phyloP scores from a whole-genome alignment of 2,113 vertebrate genomes.

The human (Homo sapiens) region DNA sequence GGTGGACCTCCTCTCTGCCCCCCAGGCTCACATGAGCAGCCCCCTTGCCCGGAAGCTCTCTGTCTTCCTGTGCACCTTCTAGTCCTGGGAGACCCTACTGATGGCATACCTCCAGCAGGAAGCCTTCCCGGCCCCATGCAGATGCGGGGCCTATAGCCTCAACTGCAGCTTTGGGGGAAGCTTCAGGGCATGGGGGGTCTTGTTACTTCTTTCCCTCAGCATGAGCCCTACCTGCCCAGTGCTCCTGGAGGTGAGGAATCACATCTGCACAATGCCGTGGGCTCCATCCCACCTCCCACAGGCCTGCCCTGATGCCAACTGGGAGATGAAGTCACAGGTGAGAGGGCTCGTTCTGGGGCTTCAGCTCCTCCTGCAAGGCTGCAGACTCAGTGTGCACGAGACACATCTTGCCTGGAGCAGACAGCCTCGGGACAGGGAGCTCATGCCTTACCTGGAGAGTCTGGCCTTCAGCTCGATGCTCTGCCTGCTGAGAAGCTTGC shows the following conservation, averaged over 20 bases:
- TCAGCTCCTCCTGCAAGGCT: neutral
- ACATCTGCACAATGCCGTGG: accelerated
- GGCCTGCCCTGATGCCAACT: accelerated
- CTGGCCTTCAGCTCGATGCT: neutral
- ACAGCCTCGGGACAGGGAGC: neutral
- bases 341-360: neutral
- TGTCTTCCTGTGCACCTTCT: neutral
- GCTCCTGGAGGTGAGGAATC: neutral
- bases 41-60: neutral
- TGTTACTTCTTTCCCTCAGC: neutral
- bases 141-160: accelerated
- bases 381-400: accelerated
- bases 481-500: accelerated
- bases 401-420: neutral
- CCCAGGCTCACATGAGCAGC: accelerated
- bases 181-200: accelerated
- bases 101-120: neutral
- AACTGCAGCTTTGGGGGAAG: too few relatives aligned
- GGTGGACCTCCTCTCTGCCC: neutral
- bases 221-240: accelerated
- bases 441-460: too few relatives aligned
- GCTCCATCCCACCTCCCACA: neutral
- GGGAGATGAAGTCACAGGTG: neutral
- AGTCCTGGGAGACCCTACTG: accelerated
- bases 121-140: accelerated